phyloP scores from a whole-genome alignment of 2,113 vertebrate species.

The Emydura subglobosa region DNA sequence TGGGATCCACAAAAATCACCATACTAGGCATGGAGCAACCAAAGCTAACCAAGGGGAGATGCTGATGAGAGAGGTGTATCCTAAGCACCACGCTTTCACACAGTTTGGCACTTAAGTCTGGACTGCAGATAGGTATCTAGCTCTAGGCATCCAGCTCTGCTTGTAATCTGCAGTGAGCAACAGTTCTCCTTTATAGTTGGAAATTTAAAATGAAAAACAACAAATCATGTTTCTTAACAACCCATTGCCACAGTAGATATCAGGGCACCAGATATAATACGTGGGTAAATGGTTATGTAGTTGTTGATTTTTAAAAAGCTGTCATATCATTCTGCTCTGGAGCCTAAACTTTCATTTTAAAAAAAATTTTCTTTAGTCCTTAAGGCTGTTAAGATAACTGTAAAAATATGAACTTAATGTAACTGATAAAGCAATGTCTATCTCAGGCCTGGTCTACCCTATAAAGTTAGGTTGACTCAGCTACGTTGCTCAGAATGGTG shows the following conservation, averaged over 20 bases:
- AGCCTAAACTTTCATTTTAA: neutral
- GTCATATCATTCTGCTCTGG: neutral
- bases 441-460: neutral
- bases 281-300: neutral
- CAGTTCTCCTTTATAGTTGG: neutral
- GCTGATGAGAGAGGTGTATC: neutral
- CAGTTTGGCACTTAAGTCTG: neutral
- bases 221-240: neutral
- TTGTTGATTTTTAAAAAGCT: conserved; percentile 7
- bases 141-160: too few relatives aligned
- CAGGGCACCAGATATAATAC: neutral
- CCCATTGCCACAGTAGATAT: neutral
- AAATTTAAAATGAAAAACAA: neutral
- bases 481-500: too few relatives aligned
- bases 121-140: too few relatives aligned
- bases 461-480: too few relatives aligned
- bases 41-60: neutral
- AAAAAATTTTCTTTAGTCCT: neutral
- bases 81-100: neutral
- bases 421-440: neutral
- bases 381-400: neutral
- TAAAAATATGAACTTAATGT: neutral
- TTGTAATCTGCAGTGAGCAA: too few relatives aligned
- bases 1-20: neutral
- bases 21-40: neutral